Conservation (phyloP, 1,140 invertebrate genomes). For the Meteorus sp. region DNA sequence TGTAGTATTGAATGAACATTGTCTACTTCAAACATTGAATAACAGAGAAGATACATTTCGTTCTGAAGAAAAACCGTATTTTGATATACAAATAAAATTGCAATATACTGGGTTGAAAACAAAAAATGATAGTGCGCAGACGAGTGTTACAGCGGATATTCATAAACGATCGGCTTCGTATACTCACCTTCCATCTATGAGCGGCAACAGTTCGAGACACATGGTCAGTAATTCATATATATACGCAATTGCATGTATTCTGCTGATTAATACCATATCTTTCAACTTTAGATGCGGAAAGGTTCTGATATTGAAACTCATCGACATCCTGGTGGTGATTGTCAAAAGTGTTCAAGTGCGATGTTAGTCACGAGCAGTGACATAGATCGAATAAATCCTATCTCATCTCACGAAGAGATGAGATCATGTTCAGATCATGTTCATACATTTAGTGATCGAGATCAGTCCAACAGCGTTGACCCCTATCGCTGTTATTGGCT, state of each 20-base stretch:
- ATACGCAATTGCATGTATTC: constrained; percentile 9
- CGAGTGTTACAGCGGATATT: constrained; percentile 12
- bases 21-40: constrained; percentile 35
- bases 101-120: constrained; percentile 38
- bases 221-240: constrained; percentile 6
- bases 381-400: too few species aligned
- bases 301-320: constrained; percentile 33
- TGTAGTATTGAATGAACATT: constrained; percentile 42
- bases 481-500: constrained; percentile 48
- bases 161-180: background rate
- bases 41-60: constrained; percentile 24
- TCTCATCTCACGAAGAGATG: background rate
- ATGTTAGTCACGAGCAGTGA: constrained; percentile 11
- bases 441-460: constrained; percentile 23
- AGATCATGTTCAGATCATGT: constrained; percentile 9
- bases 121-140: constrained; percentile 13
- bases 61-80: constrained; percentile 19
- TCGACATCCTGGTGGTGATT: constrained; percentile 42
- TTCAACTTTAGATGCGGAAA: constrained; percentile 21
- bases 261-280: background rate
- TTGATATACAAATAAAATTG: constrained; percentile 37
- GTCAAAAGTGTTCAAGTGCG: constrained; percentile 27
- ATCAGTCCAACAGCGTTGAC: constrained; percentile 36
- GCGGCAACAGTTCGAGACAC: background rate
- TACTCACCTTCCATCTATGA: background rate